phyloP scores from a whole-genome alignment of 2,797 vertebrate species.

The Geotrypetes seraphini region DNA sequence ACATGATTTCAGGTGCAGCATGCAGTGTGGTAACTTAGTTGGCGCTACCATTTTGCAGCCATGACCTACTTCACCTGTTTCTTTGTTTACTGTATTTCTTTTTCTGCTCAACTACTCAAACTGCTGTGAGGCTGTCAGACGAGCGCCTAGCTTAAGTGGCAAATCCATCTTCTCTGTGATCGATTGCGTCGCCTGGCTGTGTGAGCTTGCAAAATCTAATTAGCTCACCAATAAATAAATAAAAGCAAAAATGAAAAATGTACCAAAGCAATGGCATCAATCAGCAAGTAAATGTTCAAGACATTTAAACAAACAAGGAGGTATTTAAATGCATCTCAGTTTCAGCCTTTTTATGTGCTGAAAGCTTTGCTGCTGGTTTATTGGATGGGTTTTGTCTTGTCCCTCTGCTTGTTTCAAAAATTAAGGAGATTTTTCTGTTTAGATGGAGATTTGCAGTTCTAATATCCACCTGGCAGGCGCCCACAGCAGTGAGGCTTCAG shows the following conservation, averaged over 20 bases:
- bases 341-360: constrained; percentile 37
- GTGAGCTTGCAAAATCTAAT: constrained; percentile 59
- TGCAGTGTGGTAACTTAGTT: constrained; percentile 26
- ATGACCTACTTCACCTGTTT: constrained; percentile 6
- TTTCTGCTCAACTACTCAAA: constrained; percentile 24
- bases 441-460: constrained; percentile 7
- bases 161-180: constrained; percentile 62
- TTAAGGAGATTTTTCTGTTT: constrained; percentile 2
- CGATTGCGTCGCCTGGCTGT: constrained; percentile 52
- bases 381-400: constrained; percentile 31
- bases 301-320: constrained; percentile 54
- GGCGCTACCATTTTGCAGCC: constrained; percentile 16
- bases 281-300: constrained; percentile 42
- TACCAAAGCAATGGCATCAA: constrained; percentile 27
- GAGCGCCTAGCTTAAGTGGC: constrained; percentile 43
- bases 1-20: background rate
- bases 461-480: constrained; percentile 13
- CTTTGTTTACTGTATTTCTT: constrained; percentile 24
- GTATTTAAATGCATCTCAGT: constrained; percentile 43
- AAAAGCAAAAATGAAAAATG: constrained; percentile 41
- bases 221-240: constrained; percentile 52
- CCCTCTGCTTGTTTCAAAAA: constrained; percentile 16
- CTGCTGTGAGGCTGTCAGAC: constrained; percentile 37
- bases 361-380: constrained; percentile 43
- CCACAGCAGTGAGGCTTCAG: constrained; percentile 13